Evolutionary conservation across 2,888 invertebrate species (phyloP).

Genomic region (Phengaris arion): DNA sequence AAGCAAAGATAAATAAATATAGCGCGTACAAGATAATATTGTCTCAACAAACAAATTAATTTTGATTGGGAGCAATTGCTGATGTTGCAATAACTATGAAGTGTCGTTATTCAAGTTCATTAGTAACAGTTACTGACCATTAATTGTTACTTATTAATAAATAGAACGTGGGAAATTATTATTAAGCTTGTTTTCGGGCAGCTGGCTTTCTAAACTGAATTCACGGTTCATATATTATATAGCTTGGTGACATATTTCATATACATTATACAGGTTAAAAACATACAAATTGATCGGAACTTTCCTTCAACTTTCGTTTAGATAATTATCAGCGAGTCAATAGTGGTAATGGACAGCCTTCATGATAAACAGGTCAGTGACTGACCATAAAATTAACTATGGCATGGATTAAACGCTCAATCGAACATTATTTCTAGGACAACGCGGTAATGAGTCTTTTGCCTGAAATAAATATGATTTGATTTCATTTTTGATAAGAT

Average conservation of each 20-base stretch:
- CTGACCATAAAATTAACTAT: conserved; percentile 26
- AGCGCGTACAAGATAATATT: not conserved
- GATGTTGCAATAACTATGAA: conserved; percentile 1
- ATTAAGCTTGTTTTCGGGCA: no score
- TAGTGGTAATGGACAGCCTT: conserved; percentile 9
- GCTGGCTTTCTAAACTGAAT: no score
- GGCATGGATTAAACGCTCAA: conserved; percentile 5
- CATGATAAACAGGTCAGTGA: conserved; percentile 10
- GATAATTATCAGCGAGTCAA: conserved; percentile 8
- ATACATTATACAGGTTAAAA: no score
- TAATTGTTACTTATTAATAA: not conserved
- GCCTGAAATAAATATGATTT: no score
- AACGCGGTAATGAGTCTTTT: not conserved
- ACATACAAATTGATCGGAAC: not conserved
- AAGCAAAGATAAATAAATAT: not conserved
- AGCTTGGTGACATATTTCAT: no score
- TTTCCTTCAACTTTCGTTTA: not conserved
- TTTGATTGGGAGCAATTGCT: not conserved
- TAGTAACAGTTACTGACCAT: not conserved
- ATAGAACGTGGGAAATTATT: not conserved
- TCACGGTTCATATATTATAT: no score
- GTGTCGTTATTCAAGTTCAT: not conserved
- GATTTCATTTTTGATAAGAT: not conserved
- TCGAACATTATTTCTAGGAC: not conserved
- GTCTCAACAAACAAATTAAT: conserved; percentile 7